Evolutionary conservation across 2,797 vertebrate species (phyloP), one percentile per base, ranked within the genome.

Genomic region (Ataeniobius toweri): DNA sequence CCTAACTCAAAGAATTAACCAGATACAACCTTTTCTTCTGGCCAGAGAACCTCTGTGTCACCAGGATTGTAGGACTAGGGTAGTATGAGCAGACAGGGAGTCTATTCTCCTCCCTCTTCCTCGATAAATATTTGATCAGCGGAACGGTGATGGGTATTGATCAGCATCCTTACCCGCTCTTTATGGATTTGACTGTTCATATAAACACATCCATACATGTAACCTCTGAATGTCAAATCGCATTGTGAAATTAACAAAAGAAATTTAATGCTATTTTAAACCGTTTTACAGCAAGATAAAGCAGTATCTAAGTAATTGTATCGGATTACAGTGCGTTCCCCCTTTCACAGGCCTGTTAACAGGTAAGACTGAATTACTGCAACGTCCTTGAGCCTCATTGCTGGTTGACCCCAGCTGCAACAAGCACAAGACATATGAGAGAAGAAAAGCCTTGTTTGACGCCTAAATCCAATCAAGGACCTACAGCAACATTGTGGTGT

Each of bases 81-180:
- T 73, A 22, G 69, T 16, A 14, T 24, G 44, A 69, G 55, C 75
- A 76, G 87, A 83, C 87, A 75, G 75, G 61, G 74, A 89, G 87
- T 89, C 85, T 82, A 80, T 88, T 78, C 82, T 70, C 67, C 67
- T 53, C 76, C 76, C 83, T 77, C 86, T 91, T 88, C 81, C 89
- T 87, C 82, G 88, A 93, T 88, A 85, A 91, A 92, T 92, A 92
- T 91, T 92, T 91, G 86, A 98, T 94, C 90, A 94, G 90, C 67
- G 28, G 89, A 91, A 89, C 91, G 94, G 94, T 95, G 91, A 94
- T 89, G 91, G 94, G 83, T 95, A 98, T 96, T 93, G 97, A 98
- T 97, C 90, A 88, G 89, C 91, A 88, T 93, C 94, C 88, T 93
- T 94, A 95, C 85, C 95, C 95, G 95, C 95, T 96, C 94, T 91